Evolutionary conservation across 1,140 invertebrate genomes (phyloP).

Genomic region (Diabrotica undecimpunctata): DNA sequence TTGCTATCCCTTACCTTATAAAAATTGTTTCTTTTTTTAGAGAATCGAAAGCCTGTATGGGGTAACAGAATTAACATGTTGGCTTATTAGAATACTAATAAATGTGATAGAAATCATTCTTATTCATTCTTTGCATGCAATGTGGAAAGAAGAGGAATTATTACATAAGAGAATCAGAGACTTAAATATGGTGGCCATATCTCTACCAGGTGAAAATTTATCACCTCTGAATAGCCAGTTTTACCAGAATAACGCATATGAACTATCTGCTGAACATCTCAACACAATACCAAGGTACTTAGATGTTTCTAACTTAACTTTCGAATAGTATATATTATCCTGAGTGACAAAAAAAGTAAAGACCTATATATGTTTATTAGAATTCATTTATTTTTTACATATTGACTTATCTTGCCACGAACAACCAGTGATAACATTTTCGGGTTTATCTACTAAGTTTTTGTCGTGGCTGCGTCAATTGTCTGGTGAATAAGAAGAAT

Average conservation of each 20-base stretch:
- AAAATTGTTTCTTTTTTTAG: slow-evolving; percentile 40
- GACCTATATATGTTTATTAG: too few species aligned
- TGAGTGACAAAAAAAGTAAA: too few species aligned
- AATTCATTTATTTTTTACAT: too few species aligned
- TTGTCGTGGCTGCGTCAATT: too few species aligned
- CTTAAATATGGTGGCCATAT: slow-evolving; percentile 44
- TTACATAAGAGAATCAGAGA: slow-evolving; percentile 46
- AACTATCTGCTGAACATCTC: slow-evolving; percentile 39
- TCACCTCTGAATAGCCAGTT: slow-evolving; percentile 31
- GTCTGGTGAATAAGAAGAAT: too few species aligned
- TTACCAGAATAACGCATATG: slow-evolving; percentile 45
- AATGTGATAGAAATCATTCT: slow-evolving; percentile 58
- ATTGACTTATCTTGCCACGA: too few species aligned
- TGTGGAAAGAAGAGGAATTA: slow-evolving; percentile 52
- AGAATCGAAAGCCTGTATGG: slow-evolving; percentile 59
- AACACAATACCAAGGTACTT: slow-evolving; percentile 39
- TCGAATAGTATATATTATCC: too few species aligned
- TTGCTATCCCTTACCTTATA: too few species aligned
- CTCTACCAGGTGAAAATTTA: slow-evolving; percentile 37
- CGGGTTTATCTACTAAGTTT: too few species aligned
- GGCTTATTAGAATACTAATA: slow-evolving; percentile 55
- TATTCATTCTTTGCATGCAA: slow-evolving; percentile 60
- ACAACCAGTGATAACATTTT: too few species aligned
- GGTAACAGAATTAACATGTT: slow-evolving; percentile 58
- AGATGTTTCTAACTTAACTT: background rate